Percentiles rank a stretch among this genome's conserved stretches.
These are phyloP conservation scores for Eupristina koningsbergeri DNA, from an alignment of 1,140 invertebrate genomes.

Conservation along the genomic window DNA sequence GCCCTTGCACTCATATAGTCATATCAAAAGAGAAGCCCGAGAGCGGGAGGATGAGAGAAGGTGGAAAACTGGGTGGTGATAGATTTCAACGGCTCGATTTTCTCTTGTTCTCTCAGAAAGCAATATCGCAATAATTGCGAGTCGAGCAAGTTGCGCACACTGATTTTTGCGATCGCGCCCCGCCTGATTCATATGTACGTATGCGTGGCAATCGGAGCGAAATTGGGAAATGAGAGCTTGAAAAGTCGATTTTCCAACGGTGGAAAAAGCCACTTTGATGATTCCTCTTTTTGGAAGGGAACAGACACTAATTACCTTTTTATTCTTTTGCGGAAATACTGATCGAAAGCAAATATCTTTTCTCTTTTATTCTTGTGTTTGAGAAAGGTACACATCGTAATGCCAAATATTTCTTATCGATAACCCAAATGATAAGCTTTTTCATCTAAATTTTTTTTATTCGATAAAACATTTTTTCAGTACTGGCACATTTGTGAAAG, in stretches of 20 bases:
- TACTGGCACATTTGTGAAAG: no score
- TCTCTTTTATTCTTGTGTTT: neutral
- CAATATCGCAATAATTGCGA: conserved; percentile 68
- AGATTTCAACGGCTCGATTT: conserved; percentile 8
- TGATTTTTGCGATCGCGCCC: conserved; percentile 50
- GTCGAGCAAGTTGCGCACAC: conserved; percentile 53
- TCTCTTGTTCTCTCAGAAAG: conserved; percentile 62
- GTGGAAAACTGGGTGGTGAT: neutral
- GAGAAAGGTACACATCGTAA: neutral
- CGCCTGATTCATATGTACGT: conserved; percentile 31
- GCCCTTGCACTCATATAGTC: conserved; percentile 55
- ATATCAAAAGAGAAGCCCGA: neutral
- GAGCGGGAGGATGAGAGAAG: neutral
- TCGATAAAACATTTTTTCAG: neutral
- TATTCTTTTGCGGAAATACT: neutral
- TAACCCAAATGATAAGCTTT: no score
- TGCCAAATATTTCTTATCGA: no score
- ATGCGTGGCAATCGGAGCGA: conserved; percentile 1
- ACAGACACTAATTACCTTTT: neutral
- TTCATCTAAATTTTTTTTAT: no score
- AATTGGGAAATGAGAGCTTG: conserved; percentile 15
- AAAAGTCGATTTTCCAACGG: conserved; percentile 8
- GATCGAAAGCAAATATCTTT: neutral
- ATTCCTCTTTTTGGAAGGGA: neutral
- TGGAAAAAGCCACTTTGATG: conserved; percentile 21